Conservation (phyloP, 2,797 vertebrate genomes). For the Glyptemys insculpta region DNA sequence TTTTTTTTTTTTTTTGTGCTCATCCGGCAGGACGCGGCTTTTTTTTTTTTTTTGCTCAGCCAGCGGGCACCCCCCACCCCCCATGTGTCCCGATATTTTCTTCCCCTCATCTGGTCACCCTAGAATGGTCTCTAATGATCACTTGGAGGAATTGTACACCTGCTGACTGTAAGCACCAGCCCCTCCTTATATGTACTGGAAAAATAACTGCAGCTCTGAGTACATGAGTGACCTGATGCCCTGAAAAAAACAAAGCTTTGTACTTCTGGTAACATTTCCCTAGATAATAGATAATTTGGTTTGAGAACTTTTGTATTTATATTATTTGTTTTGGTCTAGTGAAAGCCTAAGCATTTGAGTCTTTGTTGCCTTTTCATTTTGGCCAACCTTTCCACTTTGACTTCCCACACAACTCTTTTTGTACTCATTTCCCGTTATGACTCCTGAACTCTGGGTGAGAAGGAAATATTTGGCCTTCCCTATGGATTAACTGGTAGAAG, state of each 20-base stretch:
- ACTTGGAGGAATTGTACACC: not conserved
- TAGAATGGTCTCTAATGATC: not conserved
- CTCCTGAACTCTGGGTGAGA: not conserved
- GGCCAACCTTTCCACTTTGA: not conserved
- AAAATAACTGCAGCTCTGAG: slow-evolving; percentile 13
- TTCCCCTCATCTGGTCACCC: too few species aligned
- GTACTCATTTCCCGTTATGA: not conserved
- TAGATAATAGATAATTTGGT: not conserved
- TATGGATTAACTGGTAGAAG: not conserved
- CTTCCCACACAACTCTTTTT: not conserved
- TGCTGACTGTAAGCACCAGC: not conserved
- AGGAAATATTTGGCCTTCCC: slow-evolving; percentile 12
- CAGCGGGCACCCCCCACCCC: too few species aligned
- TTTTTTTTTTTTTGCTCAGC: too few species aligned
- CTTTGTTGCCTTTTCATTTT: not conserved
- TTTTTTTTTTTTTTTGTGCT: too few species aligned
- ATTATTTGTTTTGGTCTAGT: not conserved
- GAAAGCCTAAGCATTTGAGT: not conserved
- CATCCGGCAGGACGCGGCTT: too few species aligned
- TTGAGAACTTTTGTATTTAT: not conserved
- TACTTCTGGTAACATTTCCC: not conserved
- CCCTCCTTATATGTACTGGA: not conserved
- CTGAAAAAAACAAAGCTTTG: not conserved
- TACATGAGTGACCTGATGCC: not conserved
- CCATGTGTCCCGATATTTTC: too few species aligned